phyloP scores from a whole-genome alignment of 2,797 vertebrate species.

The Podarcis lilfordi region DNA sequence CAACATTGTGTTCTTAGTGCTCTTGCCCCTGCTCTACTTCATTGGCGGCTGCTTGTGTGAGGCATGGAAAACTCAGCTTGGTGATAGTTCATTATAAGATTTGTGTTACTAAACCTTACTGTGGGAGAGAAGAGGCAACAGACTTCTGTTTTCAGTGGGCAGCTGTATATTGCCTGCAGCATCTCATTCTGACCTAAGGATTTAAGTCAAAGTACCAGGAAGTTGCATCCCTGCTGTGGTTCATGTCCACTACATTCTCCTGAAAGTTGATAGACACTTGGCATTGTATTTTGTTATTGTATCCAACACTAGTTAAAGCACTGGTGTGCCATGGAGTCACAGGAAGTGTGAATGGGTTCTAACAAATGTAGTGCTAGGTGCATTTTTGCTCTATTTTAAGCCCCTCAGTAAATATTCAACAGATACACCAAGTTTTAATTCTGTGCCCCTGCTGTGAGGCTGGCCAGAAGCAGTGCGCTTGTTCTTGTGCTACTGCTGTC shows the following conservation, averaged over 20 bases:
- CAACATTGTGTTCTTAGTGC: background rate
- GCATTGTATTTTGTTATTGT: background rate
- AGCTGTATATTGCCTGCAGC: background rate
- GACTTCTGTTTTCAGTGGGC: background rate
- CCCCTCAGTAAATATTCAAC: background rate
- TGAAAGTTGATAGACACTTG: no score
- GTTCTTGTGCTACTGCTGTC: slow-evolving; percentile 9
- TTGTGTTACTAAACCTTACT: background rate
- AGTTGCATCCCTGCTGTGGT: background rate
- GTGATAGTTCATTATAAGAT: background rate
- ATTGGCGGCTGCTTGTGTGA: background rate
- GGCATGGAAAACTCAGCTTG: background rate
- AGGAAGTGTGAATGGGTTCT: background rate
- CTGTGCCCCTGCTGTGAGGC: background rate
- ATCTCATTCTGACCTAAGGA: background rate
- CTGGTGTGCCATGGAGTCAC: background rate
- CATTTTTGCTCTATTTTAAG: slow-evolving; percentile 8
- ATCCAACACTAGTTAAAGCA: background rate
- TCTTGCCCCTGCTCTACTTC: background rate
- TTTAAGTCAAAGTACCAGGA: background rate
- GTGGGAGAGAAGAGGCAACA: background rate
- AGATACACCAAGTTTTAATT: slow-evolving; percentile 12
- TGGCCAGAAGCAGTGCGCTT: slow-evolving; percentile 5
- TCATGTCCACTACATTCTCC: background rate
- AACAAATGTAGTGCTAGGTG: background rate